Evolutionary conservation across 1,140 invertebrate species (phyloP), one percentile per base, ranked within the genome.

Genomic region (Zophobas morio): DNA sequence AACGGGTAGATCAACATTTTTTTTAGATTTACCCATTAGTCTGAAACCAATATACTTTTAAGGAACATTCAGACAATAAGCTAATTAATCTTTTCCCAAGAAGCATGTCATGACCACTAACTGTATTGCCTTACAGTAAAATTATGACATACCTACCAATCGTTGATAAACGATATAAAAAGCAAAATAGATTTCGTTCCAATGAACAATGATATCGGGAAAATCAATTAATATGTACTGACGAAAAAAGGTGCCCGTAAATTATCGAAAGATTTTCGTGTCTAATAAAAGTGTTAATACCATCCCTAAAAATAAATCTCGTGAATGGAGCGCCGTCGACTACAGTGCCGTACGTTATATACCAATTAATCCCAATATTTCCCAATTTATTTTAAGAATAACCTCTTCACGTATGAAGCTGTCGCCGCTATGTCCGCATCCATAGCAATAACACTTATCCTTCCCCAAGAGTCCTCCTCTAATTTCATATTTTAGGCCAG

Each of bases 261-360:
- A 54, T 51, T 73, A 37, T 5, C 35, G 20, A 2, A 1, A 56
- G 6, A 40, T 76, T 76, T 75, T 51, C 46, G 63, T 35, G 53
- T 75, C 73, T 54, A 75, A 75, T 75, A 75, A 75, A 75, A 57
- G 73, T 75, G 73, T 40, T 75, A 75, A 75, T 75, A 49, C 35
- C 36, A 20, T 8, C 39, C 49, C 6, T 54, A 54, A 47, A 73
- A 73, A 73, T 32, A 66, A 40, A 46, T n/a, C 60, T 66, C 39
- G 20, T 42, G 60, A 66, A 42, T 66, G 60, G 60, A 66, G 42
- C 60, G 33, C 20, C 33, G 35, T 57, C 34, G 3, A 3, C 32
- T 5, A 2, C 54, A 33, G 32, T 57, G 32, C 2, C 54, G 54
- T 57, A 5, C 20, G 6, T 37, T 54, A 34, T 54, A 54, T 54